phyloP scores from a whole-genome alignment of 2,113 vertebrate genomes.

The Scatophagus argus region DNA sequence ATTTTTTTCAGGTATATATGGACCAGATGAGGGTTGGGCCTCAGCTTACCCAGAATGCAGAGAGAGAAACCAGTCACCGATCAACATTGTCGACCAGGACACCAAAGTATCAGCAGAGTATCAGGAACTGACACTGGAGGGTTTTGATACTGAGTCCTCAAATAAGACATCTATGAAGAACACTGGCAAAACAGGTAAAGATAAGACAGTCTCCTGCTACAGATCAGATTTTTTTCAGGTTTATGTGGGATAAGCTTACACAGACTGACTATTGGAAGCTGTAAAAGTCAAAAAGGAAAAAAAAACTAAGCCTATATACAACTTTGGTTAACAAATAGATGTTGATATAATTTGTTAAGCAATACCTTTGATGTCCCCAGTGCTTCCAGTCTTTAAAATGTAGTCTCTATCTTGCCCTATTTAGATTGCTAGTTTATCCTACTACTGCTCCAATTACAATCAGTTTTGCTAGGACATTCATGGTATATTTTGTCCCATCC shows the following conservation, averaged over 20 bases:
- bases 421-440: not conserved
- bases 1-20: slow-evolving; percentile 87
- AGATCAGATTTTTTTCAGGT: not conserved
- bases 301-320: not conserved
- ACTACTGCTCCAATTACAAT: not conserved
- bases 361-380: not conserved
- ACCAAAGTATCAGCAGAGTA: slow-evolving; percentile 88
- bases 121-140: slow-evolving; percentile 93
- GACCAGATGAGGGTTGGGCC: slow-evolving; percentile 94
- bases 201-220: not conserved
- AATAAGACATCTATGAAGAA: slow-evolving; percentile 99
- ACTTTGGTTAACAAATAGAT: not conserved
- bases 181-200: slow-evolving; percentile 93
- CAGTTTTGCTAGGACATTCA: not conserved
- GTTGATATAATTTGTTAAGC: not conserved
- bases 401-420: not conserved
- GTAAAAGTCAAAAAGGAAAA: not conserved
- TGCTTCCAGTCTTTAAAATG: not conserved
- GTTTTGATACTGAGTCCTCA: slow-evolving; percentile 93
- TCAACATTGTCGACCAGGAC: slow-evolving; percentile 91
- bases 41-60: slow-evolving; percentile 89
- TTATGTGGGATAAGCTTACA: not conserved
- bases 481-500: no score
- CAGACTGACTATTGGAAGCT: not conserved
- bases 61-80: slow-evolving; percentile 93